Base-by-base conservation (phyloP, 2,888 invertebrate genomes). In the Drosophila yooni region DNA sequence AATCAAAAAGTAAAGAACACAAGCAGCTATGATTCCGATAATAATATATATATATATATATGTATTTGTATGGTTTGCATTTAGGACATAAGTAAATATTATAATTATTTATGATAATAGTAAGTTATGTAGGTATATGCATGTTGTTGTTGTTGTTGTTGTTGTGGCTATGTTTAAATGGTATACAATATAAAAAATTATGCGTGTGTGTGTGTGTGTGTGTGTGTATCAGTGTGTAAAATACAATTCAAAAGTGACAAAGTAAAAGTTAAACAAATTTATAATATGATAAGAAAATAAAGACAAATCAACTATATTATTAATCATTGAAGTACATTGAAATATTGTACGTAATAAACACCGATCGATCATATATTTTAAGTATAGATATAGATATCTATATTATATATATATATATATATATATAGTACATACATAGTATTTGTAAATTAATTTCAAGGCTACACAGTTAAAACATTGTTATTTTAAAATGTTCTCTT, bases 401-500 rank as follows among this genome's bases (percentile, higher is more conserved):
- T 53, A 25, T 62, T 21, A 21, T 21, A 21, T 21, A 21, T 21
- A 33, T 48, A 29, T 43, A 25, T 50, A 29, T 48, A 48, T 63
- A 13, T 54, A n/a, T 53, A 40, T 50, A 25, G 40, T 52, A 63
- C 64, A 78, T 43, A 52, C 18, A 53, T 69, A 67, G 62, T 68
- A 58, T 67, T 81, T 87, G 84, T 79, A 83, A 83, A 82, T 84
- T 70, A 79, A 84, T 80, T 74, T 87, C 82, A 87, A 84, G 88
- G 82, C 84, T 84, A 84, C 84, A 87, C 88, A 86, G 84, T 84
- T 83, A 87, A 84, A 84, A 84, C 80, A 53, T 80, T 79, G 21
- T 76, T 57, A 60, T 21, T 57, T 69, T 66, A 77, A 77, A 77
- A 78, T 61, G 51, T 70, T 66, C 57, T 52, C 74, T 78, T 78